Percentiles rank a stretch among this genome's conserved stretches.
Evolutionary conservation across 2,797 vertebrate species (phyloP).

Genomic region (Enteromius argenteus): DNA sequence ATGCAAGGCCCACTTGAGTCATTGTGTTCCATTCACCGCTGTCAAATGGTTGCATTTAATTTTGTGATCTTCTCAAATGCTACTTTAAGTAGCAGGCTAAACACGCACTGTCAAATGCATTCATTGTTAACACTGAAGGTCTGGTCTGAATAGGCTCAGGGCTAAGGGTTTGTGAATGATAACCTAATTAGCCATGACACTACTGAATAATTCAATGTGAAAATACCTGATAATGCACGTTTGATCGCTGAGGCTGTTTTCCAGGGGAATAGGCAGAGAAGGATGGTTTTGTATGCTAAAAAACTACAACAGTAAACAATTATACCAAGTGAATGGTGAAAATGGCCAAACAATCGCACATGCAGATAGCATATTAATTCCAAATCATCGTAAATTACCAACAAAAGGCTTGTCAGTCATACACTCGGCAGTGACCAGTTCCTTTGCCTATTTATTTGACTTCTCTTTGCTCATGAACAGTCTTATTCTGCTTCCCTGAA

Average conservation of each 20-base stretch:
- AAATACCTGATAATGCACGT: background rate
- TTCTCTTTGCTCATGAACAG: slow-evolving; percentile 33
- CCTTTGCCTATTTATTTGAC: background rate
- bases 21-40: slow-evolving; percentile 50
- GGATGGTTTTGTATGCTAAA: background rate
- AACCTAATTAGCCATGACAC: slow-evolving; percentile 25
- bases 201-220: slow-evolving; percentile 9
- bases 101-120: slow-evolving; percentile 36
- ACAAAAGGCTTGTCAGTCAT: background rate
- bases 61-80: slow-evolving; percentile 39
- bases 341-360: background rate
- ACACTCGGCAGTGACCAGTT: background rate
- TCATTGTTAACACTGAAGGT: slow-evolving; percentile 24
- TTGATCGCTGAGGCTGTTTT: background rate
- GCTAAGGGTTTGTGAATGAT: slow-evolving; percentile 21
- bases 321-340: background rate
- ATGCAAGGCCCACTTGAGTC: slow-evolving; percentile 60
- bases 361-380: background rate
- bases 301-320: background rate
- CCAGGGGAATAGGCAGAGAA: background rate
- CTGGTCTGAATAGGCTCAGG: slow-evolving; percentile 36
- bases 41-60: slow-evolving; percentile 58
- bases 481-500: slow-evolving; percentile 38
- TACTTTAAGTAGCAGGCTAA: slow-evolving; percentile 44
- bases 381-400: background rate